Percentiles rank a stretch among this genome's conserved stretches.
phyloP scores from a whole-genome alignment of 2,888 invertebrate species.

The Boloria euphrosyne region DNA sequence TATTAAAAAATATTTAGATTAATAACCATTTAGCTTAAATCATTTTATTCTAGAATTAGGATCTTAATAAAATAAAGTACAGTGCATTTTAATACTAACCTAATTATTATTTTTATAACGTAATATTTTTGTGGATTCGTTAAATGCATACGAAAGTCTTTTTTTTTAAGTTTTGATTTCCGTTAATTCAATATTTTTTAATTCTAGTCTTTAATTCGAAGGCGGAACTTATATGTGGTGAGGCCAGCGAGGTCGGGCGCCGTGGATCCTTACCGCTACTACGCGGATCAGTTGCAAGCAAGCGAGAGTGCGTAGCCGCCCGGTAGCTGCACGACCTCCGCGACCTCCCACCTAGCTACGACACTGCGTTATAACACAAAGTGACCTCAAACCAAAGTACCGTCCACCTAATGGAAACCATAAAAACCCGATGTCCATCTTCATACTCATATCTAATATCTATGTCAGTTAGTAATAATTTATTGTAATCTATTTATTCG shows the following conservation, averaged over 20 bases:
- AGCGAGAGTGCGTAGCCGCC: slow-evolving; percentile 53
- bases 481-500: slow-evolving; percentile 80
- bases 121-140: too few relatives aligned
- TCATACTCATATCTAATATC: slow-evolving; percentile 73
- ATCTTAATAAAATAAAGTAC: too few relatives aligned
- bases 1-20: too few relatives aligned
- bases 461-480: slow-evolving; percentile 81
- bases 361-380: slow-evolving; percentile 55
- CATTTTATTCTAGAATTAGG: too few relatives aligned
- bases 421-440: slow-evolving; percentile 63
- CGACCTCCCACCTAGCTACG: slow-evolving; percentile 38
- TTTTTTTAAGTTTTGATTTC: slow-evolving; percentile 13
- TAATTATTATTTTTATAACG: too few relatives aligned
- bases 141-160: neutral
- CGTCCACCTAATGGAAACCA: slow-evolving; percentile 62
- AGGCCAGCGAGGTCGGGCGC: slow-evolving; percentile 80
- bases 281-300: slow-evolving; percentile 71
- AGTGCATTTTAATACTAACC: too few relatives aligned
- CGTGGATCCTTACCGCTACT: slow-evolving; percentile 83
- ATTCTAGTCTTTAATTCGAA: slow-evolving; percentile 82
- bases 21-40: too few relatives aligned
- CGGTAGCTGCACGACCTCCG: slow-evolving; percentile 21
- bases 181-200: slow-evolving; percentile 65
- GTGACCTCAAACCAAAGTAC: slow-evolving; percentile 78
- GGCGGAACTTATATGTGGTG: slow-evolving; percentile 84